These are phyloP conservation scores for Leptopilina boulardi DNA, from an alignment of 1,140 invertebrate species.

Conservation along the genomic window DNA sequence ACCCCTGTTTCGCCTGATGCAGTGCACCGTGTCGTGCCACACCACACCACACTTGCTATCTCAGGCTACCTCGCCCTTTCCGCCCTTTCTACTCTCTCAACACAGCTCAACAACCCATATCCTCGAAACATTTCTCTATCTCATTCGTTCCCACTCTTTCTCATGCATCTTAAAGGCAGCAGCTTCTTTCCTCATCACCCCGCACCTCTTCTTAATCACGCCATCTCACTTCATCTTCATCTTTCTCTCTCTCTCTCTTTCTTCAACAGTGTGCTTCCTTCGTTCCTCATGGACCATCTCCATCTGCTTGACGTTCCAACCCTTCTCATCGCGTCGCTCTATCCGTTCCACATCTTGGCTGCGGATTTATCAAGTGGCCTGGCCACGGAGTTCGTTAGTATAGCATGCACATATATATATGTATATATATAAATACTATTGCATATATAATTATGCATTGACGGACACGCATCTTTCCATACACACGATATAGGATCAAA, in stretches of 20 bases:
- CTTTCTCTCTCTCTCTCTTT: conserved; percentile 16
- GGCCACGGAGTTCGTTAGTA: conserved; percentile 21
- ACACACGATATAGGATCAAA: conserved; percentile 6
- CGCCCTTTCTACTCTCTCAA: conserved; percentile 24
- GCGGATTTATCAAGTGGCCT: conserved; percentile 15
- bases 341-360: conserved; percentile 22
- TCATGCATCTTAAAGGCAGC: conserved; percentile 9
- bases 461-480: conserved; percentile 21
- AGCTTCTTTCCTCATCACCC: conserved; percentile 29
- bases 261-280: not conserved
- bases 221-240: not conserved
- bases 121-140: conserved; percentile 13
- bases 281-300: conserved; percentile 21
- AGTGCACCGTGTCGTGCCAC: conserved; percentile 29
- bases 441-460: conserved; percentile 27
- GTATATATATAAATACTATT: not conserved
- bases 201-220: conserved; percentile 30
- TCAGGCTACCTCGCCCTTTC: conserved; percentile 25
- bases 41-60: conserved; percentile 30
- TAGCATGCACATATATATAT: no score
- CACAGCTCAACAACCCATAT: conserved; percentile 4
- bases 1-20: conserved; percentile 10
- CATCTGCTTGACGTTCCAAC: conserved; percentile 26
- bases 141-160: conserved; percentile 37
- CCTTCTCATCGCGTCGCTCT: conserved; percentile 26